A percentile compares a stretch with the other conserved stretches of the same genome.
phyloP scores from a whole-genome alignment of 2,888 invertebrate species.

The Drosophila siamana region DNA sequence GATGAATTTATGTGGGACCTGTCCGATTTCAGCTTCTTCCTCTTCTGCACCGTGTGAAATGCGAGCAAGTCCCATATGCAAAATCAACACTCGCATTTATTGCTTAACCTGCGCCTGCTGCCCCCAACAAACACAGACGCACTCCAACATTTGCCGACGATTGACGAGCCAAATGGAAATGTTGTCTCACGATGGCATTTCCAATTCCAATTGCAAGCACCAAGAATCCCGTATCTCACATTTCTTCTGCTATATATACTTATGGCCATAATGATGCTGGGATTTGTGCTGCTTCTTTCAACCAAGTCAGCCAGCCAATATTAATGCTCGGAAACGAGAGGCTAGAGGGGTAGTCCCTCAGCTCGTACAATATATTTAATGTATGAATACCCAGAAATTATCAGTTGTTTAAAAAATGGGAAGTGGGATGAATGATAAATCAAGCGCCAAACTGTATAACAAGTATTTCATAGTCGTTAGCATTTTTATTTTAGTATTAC shows the following conservation, averaged over 20 bases:
- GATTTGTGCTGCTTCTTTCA: slow-evolving; percentile 37
- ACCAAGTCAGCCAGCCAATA: slow-evolving; percentile 30
- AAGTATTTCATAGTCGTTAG: too few relatives aligned
- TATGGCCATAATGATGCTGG: slow-evolving; percentile 42
- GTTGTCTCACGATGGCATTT: slow-evolving; percentile 20
- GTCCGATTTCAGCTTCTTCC: slow-evolving; percentile 27
- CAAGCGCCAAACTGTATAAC: too few relatives aligned
- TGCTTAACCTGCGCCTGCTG: slow-evolving; percentile 49
- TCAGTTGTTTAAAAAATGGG: too few relatives aligned
- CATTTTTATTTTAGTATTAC: too few relatives aligned
- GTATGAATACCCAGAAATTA: too few relatives aligned
- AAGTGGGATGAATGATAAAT: too few relatives aligned
- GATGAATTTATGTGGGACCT: slow-evolving; percentile 61
- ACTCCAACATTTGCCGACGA: slow-evolving; percentile 35
- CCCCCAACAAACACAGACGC: slow-evolving; percentile 9
- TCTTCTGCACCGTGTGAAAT: too few relatives aligned
- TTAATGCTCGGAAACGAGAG: background rate
- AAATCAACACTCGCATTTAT: slow-evolving; percentile 67
- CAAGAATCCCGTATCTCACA: slow-evolving; percentile 16
- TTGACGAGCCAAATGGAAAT: slow-evolving; percentile 58
- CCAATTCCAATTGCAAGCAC: slow-evolving; percentile 34
- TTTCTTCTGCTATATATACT: background rate
- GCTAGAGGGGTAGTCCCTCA: background rate
- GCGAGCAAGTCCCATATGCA: slow-evolving; percentile 48
- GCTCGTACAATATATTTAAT: too few relatives aligned